Evolutionary conservation across 1,140 invertebrate genomes (phyloP).

Genomic region (Saccostrea echinata): DNA sequence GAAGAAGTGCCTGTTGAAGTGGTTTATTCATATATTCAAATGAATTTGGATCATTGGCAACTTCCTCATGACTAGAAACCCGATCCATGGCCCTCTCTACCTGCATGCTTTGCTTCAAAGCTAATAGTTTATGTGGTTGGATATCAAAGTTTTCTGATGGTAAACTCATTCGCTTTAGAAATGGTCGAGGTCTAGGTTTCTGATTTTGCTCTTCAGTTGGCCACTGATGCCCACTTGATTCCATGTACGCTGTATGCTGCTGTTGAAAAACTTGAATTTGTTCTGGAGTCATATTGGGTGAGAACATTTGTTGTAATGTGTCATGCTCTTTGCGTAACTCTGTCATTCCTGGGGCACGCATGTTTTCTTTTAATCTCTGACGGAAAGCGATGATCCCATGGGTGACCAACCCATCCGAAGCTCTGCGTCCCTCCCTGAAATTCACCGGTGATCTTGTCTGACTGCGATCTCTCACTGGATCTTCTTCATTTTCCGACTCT

Average conservation of each 20-base stretch:
- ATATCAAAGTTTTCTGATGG: conserved; percentile 80
- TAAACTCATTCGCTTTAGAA: conserved; percentile 86
- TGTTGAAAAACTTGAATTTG: conserved; percentile 53
- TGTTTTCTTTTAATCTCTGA: conserved; percentile 87
- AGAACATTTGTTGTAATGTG: conserved; percentile 84
- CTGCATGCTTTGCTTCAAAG: conserved; percentile 75
- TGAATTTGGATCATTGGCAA: conserved; percentile 42
- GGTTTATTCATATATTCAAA: conserved; percentile 74
- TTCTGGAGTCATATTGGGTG: conserved; percentile 75
- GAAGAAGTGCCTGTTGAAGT: conserved; percentile 88
- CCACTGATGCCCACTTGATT: conserved; percentile 67
- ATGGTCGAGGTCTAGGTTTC: conserved; percentile 71
- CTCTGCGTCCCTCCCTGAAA: conserved; percentile 92
- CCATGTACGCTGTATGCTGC: conserved; percentile 61
- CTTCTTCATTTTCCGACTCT: conserved; percentile 57
- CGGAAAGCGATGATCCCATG: conserved; percentile 85
- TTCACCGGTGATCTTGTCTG: conserved; percentile 90
- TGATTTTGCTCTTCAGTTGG: conserved; percentile 66
- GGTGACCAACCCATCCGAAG: conserved; percentile 89
- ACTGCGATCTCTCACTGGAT: conserved; percentile 80
- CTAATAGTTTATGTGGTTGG: conserved; percentile 75
- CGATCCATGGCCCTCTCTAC: conserved; percentile 71
- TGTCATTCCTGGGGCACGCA: conserved; percentile 88
- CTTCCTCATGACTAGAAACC: conserved; percentile 57
- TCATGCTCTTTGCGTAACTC: conserved; percentile 89